Base-by-base conservation (phyloP, 2,888 invertebrate species). In the Lasioglossum morio region DNA sequence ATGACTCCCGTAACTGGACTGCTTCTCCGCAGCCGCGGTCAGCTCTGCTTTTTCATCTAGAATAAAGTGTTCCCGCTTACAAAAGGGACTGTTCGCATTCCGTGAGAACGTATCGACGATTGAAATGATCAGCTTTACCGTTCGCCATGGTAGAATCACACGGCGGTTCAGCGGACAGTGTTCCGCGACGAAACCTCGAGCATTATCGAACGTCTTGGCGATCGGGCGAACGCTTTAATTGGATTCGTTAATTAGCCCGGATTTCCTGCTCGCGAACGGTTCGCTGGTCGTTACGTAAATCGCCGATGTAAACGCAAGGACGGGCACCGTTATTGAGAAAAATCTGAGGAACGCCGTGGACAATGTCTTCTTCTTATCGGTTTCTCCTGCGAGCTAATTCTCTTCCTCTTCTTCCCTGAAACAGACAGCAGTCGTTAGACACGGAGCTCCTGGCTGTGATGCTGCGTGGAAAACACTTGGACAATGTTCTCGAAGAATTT, bases 251-350 rank as follows among this genome's bases (percentile, higher is more conserved):
- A 78, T 78, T 78, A 70, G 48, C 53, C 77, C 77, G 77, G 77
- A 78, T 72, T 78, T 78, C 77, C 74, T 48, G 69, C 30, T 63
- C 10, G 48, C 63, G 40, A 37, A 40, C 10, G 66, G 66, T 46
- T 34, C 48, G 40, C 12, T 72, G 70, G 69, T 81, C 72, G 72
- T 63, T 76, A 72, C 79, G 77, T 79, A 77, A 87, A 86, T 86
- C 86, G 76, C 34, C 27, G 30, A 37, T 77, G 53, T 75, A 66
- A 46, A 30, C 73, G 70, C 86, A 77, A 86, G 86, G 81, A 74
- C 78, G 80, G 30, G 81, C 37, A 72, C 81, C 85, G 81, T 72
- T 76, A 78, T 74, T 70, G 60, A 72, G 69, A 78, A 70, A 77
- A 77, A 69, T 75, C 46, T 23, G 53, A 23, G 23, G 23, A 23